Base-by-base conservation (phyloP, 2,797 vertebrate genomes). In the Macropodus opercularis region DNA sequence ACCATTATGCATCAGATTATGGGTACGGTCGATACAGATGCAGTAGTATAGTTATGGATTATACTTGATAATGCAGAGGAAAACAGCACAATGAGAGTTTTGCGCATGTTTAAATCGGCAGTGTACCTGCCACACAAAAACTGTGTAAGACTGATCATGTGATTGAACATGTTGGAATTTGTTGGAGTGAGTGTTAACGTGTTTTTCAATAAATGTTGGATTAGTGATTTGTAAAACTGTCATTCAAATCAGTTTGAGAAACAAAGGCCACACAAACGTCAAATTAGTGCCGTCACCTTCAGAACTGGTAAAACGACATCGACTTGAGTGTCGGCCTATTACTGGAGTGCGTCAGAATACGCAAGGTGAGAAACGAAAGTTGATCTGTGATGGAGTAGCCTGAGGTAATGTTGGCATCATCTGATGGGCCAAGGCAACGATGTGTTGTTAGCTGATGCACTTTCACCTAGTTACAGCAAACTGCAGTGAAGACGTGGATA, bases 171-270 rank as follows among this genome's bases (percentile, higher is more conserved):
- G 72, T 52, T 43, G 19, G n/a, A 67, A 57, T 68, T 55, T 38
- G 4, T 7, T n/a, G n/a, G n/a, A n/a, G 9, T 36, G 18, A 42
- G 35, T 56, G 52, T 70, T 70, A 69, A 18, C 48, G 63, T 18
- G 44, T 63, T 73, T 83, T 65, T 66, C 21, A 77, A 73, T 71
- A 72, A 63, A 75, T 64, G 36, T 50, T 67, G 71, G 63, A 80
- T 76, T 79, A 79, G 68, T 46, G 61, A 60, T 38, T 66, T 75
- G 32, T 31, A 38, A 74, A 74, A 40, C 38, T 68, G 62, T 55
- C 72, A 72, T 52, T 75, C 70, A 76, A 61, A 75, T 44, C 39
- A 14, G 15, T 36, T 26, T 51, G 8, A 29, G n/a, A 38, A 18
- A 38, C 3, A 36, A 29, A 26, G 42, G 40, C 27, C 35, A 63